Evolutionary conservation across 2,113 vertebrate species (phyloP).

Genomic region (Esox niger): DNA sequence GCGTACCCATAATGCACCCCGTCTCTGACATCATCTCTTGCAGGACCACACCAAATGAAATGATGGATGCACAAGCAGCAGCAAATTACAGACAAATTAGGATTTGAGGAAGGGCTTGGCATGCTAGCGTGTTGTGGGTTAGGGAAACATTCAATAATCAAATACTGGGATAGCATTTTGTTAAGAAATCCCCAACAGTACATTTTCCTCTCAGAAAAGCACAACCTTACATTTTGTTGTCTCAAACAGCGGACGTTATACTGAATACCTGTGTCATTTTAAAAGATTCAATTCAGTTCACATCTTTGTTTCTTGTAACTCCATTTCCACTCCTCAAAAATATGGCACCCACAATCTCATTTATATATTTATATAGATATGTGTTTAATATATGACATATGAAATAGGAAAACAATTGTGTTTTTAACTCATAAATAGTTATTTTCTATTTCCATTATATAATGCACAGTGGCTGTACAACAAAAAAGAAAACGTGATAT

Average conservation of each 20-base stretch:
- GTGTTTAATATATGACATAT: conserved; percentile 40
- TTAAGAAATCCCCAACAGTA: no score
- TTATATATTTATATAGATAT: conserved; percentile 29
- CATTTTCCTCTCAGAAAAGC: no score
- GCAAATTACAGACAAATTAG: no score
- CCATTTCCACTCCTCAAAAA: neutral
- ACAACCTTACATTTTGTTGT: no score
- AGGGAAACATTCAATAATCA: no score
- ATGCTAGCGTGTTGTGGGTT: no score
- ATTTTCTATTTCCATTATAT: neutral
- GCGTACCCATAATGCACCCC: conserved; percentile 1
- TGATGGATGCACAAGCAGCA: no score
- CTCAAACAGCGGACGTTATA: no score
- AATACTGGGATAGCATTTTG: no score
- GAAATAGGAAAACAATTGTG: conserved; percentile 50
- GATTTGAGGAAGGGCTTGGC: no score
- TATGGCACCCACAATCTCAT: conserved; percentile 1
- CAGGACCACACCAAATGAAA: no score
- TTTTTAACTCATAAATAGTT: neutral
- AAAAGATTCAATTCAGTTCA: neutral
- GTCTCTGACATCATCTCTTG: neutral
- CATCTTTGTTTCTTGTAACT: neutral
- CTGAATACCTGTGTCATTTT: neutral
- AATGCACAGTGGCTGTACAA: conserved; percentile 37
- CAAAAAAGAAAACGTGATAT: conserved; percentile 22